Conservation (phyloP, 2,113 vertebrate species). For the Clinocottus analis region DNA sequence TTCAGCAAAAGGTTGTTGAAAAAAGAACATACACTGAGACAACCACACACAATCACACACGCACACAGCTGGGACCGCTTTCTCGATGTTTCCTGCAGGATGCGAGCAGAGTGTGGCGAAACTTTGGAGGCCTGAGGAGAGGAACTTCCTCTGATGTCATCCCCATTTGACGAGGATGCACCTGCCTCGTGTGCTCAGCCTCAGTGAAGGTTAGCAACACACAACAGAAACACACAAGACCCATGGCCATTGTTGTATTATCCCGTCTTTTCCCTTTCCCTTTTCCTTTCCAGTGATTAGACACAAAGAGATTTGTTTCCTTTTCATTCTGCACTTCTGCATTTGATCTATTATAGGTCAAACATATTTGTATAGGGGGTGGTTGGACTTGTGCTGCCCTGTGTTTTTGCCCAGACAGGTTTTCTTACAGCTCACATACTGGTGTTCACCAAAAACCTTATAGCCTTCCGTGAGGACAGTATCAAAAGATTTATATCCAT, state of each 20-base stretch:
- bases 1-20: slow-evolving; percentile 65
- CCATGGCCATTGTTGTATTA: slow-evolving; percentile 58
- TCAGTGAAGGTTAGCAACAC: slow-evolving; percentile 63
- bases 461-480: slow-evolving; percentile 25
- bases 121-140: slow-evolving; percentile 53
- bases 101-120: slow-evolving; percentile 36
- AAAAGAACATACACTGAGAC: slow-evolving; percentile 44
- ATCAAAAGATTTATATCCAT: slow-evolving; percentile 63
- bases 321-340: slow-evolving; percentile 13
- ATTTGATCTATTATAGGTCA: slow-evolving; percentile 12
- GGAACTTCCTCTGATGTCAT: slow-evolving; percentile 78
- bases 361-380: slow-evolving; percentile 1
- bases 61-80: slow-evolving; percentile 12
- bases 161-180: slow-evolving; percentile 73
- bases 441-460: slow-evolving; percentile 12
- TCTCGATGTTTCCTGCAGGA: slow-evolving; percentile 67
- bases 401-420: slow-evolving; percentile 13
- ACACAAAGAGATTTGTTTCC: slow-evolving; percentile 33
- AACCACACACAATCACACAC: slow-evolving; percentile 18
- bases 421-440: slow-evolving; percentile 24
- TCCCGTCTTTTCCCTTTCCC: slow-evolving; percentile 43
- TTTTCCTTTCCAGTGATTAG: slow-evolving; percentile 66
- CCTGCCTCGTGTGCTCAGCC: slow-evolving; percentile 61
- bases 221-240: slow-evolving; percentile 40
- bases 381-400: neutral